Evolutionary conservation across 2,797 vertebrate genomes (phyloP).

Genomic region (Helostoma temminkii): DNA sequence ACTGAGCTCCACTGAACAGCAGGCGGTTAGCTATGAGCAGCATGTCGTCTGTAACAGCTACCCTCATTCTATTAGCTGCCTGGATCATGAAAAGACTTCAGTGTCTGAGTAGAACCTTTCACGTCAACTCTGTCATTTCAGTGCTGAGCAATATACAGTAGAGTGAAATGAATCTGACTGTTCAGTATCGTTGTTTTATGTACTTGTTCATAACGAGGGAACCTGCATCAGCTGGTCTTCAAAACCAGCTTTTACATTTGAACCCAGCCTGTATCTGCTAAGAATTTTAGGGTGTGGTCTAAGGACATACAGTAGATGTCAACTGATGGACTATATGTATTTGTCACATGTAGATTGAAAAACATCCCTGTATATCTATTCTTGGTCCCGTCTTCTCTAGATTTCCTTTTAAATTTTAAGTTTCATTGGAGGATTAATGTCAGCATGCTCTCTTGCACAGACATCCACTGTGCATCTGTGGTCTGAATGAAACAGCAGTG

Average conservation of each 20-base stretch:
- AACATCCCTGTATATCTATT: slow-evolving; percentile 3
- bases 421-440: slow-evolving; percentile 18
- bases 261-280: neutral
- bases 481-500: slow-evolving; percentile 48
- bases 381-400: slow-evolving; percentile 4
- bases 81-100: slow-evolving; percentile 37
- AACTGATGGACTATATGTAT: neutral
- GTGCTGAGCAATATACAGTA: neutral
- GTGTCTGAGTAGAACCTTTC: slow-evolving; percentile 14
- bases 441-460: slow-evolving; percentile 20
- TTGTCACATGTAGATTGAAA: slow-evolving; percentile 2
- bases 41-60: slow-evolving; percentile 10
- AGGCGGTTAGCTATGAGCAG: slow-evolving; percentile 24
- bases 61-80: slow-evolving; percentile 18
- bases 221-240: neutral
- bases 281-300: neutral
- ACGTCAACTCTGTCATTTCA: neutral
- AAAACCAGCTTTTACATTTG: neutral
- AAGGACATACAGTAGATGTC: neutral
- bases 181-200: neutral
- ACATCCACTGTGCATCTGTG: slow-evolving; percentile 37
- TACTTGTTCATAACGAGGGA: neutral
- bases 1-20: slow-evolving; percentile 12
- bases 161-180: neutral
- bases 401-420: slow-evolving; percentile 23